A percentile compares a stretch with the other conserved stretches of the same genome.
Evolutionary conservation across 30 jellyfish, hydroid and myxozoan species (phyloP).

Genomic region (Clytia hemisphaerica): DNA sequence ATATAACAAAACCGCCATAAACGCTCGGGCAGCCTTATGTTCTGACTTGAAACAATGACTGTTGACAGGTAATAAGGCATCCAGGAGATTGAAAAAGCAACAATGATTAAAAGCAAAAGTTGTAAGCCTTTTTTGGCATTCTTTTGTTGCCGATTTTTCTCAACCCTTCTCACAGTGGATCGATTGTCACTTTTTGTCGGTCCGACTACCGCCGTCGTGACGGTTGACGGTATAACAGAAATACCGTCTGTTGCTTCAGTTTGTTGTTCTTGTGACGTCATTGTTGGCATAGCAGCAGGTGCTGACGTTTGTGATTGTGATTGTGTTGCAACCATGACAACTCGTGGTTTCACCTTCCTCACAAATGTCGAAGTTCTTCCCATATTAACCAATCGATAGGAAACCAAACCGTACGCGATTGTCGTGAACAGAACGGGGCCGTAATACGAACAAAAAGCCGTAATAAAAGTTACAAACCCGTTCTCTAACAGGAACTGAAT

Average conservation of each 20-base stretch:
- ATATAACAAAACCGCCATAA: conserved; percentile 26
- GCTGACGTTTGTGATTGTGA: too few relatives aligned
- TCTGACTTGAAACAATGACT: conserved; percentile 6
- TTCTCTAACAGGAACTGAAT: conserved; percentile 23
- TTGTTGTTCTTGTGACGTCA: too few relatives aligned
- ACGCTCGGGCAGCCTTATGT: neutral
- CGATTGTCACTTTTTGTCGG: too few relatives aligned
- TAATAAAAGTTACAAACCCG: conserved; percentile 6
- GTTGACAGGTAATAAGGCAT: conserved; percentile 25
- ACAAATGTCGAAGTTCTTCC: too few relatives aligned
- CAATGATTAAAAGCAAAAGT: neutral
- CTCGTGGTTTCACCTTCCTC: too few relatives aligned
- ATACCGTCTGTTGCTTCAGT: too few relatives aligned
- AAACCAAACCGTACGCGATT: neutral
- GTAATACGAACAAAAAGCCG: conserved; percentile 29
- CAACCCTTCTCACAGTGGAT: too few relatives aligned
- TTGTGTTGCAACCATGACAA: too few relatives aligned
- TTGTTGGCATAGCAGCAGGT: too few relatives aligned
- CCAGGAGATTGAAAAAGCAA: conserved; percentile 34
- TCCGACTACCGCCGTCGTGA: too few relatives aligned
- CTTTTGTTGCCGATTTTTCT: neutral
- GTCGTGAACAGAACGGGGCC: conserved; percentile 3
- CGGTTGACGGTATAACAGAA: too few relatives aligned
- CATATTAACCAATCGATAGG: too few relatives aligned
- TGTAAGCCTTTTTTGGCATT: conserved; percentile 25